These are phyloP conservation scores for Caenorhabditis macrosperma DNA, from an alignment of 2,888 invertebrate genomes.

Conservation along the genomic window DNA sequence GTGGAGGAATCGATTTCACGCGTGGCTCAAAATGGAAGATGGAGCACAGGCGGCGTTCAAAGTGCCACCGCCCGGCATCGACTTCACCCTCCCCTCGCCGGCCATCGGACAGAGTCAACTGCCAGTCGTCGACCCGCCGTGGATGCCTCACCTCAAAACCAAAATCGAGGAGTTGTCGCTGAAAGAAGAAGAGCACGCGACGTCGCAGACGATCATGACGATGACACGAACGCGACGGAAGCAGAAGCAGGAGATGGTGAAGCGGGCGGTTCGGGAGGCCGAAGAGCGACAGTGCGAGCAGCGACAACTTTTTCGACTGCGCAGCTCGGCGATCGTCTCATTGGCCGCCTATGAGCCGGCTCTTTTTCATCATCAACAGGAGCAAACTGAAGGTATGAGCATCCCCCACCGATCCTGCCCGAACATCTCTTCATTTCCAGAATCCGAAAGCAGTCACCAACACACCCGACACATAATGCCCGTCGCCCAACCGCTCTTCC, in stretches of 20 bases:
- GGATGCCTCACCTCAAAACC: conserved; percentile 97
- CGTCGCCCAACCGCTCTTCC: conserved; percentile 94
- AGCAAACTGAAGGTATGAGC: conserved; percentile 61
- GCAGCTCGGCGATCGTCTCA: conserved; percentile 93
- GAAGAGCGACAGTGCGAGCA: conserved; percentile 87
- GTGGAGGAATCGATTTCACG: conserved; percentile 97
- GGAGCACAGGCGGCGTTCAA: conserved; percentile 95
- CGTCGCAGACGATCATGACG: conserved; percentile 86
- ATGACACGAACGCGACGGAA: conserved; percentile 98
- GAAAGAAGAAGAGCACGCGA: conserved; percentile 89
- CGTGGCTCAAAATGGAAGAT: conserved; percentile 99
- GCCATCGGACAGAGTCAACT: conserved; percentile 91
- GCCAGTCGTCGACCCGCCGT: conserved; percentile 90
- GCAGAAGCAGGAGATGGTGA: conserved; percentile 97
- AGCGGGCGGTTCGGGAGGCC: conserved; percentile 93
- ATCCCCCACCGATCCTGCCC: not conserved
- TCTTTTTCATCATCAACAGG: conserved; percentile 85
- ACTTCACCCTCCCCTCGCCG: conserved; percentile 98
- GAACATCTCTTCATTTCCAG: conserved; percentile 57
- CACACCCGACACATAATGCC: conserved; percentile 85
- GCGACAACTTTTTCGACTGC: conserved; percentile 83
- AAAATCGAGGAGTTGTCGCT: conserved; percentile 99
- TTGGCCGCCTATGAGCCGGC: conserved; percentile 97
- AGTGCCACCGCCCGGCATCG: conserved; percentile 97
- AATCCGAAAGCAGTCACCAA: conserved; percentile 70